Conservation (phyloP, 92 coral and sea anemone genomes). For the Palythoa grandis region DNA sequence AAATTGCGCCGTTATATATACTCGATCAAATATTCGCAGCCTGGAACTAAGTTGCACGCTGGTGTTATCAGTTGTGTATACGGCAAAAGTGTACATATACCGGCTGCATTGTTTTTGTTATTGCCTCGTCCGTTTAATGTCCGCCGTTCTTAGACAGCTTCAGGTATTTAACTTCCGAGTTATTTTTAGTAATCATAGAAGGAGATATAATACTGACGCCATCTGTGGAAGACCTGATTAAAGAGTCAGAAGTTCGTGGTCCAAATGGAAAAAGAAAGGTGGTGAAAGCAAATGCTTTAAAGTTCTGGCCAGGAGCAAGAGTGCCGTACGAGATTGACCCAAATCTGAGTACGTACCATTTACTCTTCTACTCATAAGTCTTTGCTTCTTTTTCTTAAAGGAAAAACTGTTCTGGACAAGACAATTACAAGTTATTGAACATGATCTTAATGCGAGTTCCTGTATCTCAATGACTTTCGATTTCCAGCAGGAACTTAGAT, state of each 20-base stretch:
- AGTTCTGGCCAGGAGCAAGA: constrained; percentile 44
- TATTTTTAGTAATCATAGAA: constrained; percentile 5
- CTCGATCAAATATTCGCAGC: no score
- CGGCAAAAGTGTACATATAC: no score
- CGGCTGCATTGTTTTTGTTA: no score
- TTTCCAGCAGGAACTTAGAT: no score
- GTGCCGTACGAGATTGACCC: constrained; percentile 43
- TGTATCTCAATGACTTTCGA: no score
- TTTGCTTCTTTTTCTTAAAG: background rate
- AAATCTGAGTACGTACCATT: constrained; percentile 40
- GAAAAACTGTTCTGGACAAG: no score
- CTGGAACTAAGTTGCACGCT: no score
- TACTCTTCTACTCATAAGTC: background rate
- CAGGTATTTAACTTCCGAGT: background rate
- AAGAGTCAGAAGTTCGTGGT: background rate
- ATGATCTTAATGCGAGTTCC: no score
- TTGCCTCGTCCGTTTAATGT: no score
- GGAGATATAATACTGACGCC: constrained; percentile 20
- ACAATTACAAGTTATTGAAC: background rate
- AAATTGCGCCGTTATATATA: no score
- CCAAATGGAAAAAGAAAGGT: constrained; percentile 14
- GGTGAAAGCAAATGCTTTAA: constrained; percentile 2
- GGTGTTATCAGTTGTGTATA: no score
- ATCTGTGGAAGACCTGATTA: constrained; percentile 4
- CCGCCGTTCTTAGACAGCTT: no score